Conservation (phyloP, 2,888 invertebrate genomes). For the Beris morrisii region DNA sequence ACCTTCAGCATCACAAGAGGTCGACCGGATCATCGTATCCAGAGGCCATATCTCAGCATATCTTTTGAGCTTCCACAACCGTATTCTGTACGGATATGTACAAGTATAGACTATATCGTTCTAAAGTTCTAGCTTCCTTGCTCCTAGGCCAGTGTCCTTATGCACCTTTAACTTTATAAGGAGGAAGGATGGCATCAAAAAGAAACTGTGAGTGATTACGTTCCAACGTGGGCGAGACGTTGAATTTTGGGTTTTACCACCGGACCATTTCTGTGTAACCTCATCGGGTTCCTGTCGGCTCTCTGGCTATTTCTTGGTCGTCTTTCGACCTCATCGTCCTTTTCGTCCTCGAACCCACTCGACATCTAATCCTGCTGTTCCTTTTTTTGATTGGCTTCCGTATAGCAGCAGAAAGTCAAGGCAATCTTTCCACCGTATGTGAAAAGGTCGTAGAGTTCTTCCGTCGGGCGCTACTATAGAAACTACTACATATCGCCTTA, state of each 20-base stretch:
- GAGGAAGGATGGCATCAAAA: too few relatives aligned
- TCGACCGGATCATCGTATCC: not conserved
- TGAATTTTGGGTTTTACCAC: constrained; percentile 13
- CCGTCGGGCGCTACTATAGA: constrained; percentile 19
- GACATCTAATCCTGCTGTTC: constrained; percentile 13
- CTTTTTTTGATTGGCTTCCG: constrained; percentile 26
- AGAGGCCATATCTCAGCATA: not conserved
- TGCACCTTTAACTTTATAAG: too few relatives aligned
- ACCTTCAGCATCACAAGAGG: constrained; percentile 8
- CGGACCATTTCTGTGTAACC: constrained; percentile 25
- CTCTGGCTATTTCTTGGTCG: constrained; percentile 13
- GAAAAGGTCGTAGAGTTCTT: constrained; percentile 16
- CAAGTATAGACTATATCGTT: not conserved
- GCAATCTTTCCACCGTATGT: constrained; percentile 1
- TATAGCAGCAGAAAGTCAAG: not conserved
- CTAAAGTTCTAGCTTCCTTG: not conserved
- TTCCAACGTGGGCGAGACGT: constrained; percentile 6
- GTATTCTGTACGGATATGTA: too few relatives aligned
- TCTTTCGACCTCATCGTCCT: not conserved
- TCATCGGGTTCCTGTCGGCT: constrained; percentile 27
- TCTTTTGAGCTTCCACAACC: not conserved
- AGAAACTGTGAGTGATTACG: not conserved
- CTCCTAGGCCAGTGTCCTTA: not conserved
- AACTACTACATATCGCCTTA: constrained; percentile 27
- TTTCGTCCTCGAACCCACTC: not conserved